These are phyloP conservation scores for Lycaon pictus DNA, from an alignment of 2,113 vertebrate species.

Conservation along the genomic window DNA sequence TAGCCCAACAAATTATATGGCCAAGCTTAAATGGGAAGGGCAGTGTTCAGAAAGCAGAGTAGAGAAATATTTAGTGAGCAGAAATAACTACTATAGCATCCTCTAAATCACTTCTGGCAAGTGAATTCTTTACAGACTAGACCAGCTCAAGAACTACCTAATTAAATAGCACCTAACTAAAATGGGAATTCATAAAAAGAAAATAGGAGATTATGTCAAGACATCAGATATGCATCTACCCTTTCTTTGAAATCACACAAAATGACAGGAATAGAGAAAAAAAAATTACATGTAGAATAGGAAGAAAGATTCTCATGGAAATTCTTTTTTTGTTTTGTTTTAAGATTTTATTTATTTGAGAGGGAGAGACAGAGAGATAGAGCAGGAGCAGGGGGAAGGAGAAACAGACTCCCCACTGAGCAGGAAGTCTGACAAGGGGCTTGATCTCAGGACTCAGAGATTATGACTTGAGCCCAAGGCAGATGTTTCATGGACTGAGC, in stretches of 20 bases:
- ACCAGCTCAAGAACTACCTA: neutral
- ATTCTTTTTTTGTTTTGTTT: neutral
- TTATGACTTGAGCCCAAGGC: neutral
- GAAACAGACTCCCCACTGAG: neutral
- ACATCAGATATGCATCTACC: neutral
- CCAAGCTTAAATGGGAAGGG: neutral
- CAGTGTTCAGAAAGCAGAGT: neutral
- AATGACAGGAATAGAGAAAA: neutral
- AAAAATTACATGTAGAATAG: neutral
- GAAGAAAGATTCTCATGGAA: neutral
- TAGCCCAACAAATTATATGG: neutral
- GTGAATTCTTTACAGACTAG: neutral
- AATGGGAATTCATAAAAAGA: neutral
- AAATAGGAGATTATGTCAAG: neutral
- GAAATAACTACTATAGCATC: neutral
- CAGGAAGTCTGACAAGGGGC: neutral
- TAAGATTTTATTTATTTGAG: neutral
- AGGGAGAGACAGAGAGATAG: neutral
- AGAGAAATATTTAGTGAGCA: neutral
- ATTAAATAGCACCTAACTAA: neutral
- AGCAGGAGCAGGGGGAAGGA: neutral
- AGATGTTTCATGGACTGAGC: neutral
- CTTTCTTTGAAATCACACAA: neutral
- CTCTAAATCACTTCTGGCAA: neutral
- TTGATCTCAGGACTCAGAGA: neutral